phyloP scores from a whole-genome alignment of 2,113 vertebrate species.

The Bambusicola thoracicus region DNA sequence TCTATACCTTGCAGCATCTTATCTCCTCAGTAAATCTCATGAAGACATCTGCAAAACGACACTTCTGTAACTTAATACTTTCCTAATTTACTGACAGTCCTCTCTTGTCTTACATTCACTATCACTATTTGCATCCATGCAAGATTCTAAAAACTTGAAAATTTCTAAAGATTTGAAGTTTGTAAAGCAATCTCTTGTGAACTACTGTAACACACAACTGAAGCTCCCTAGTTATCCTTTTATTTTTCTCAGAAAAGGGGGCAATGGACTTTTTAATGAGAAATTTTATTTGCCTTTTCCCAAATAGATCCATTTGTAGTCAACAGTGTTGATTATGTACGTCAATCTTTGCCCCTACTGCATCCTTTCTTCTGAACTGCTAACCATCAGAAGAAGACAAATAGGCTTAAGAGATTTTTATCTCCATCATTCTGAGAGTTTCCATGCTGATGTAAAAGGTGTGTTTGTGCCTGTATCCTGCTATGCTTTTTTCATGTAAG shows the following conservation, averaged over 20 bases:
- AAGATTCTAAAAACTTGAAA: background rate
- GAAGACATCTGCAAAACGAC: background rate
- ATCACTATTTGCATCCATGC: background rate
- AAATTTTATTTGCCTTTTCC: background rate
- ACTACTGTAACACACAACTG: fast-evolving
- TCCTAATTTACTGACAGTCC: background rate
- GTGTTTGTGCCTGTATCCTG: background rate
- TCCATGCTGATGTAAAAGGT: background rate
- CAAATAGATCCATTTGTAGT: background rate
- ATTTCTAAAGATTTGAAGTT: background rate
- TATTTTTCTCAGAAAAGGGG: background rate
- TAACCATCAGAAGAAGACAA: background rate
- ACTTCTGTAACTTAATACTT: background rate
- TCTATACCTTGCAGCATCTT: background rate
- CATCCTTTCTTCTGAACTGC: background rate
- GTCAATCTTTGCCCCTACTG: background rate
- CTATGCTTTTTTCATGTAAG: background rate
- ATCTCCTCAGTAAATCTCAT: background rate
- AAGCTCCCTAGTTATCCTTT: background rate
- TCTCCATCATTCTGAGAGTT: background rate
- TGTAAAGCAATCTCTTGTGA: background rate
- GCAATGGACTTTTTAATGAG: background rate
- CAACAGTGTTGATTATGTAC: background rate
- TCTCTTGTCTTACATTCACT: background rate
- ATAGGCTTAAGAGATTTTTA: background rate